Percentiles rank a stretch among this genome's conserved stretches.
Evolutionary conservation across 2,113 vertebrate species (phyloP).

Genomic region (Eulemur macaco): DNA sequence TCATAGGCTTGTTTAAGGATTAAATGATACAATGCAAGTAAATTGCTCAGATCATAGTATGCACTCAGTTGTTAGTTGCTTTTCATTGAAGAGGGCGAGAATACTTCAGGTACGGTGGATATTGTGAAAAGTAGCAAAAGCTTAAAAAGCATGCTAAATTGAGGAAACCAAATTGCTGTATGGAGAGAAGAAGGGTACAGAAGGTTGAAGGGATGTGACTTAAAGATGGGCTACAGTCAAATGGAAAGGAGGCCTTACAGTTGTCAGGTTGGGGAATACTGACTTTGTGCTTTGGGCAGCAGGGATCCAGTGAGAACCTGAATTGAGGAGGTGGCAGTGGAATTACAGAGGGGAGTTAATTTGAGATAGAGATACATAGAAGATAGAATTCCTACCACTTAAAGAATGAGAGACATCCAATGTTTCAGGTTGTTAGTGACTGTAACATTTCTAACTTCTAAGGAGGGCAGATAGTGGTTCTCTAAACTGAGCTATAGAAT

Average conservation of each 20-base stretch:
- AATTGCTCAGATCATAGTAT: not conserved
- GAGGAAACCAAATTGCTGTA: not conserved
- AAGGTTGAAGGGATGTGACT: not conserved
- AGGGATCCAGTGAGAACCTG: not conserved
- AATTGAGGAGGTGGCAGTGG: not conserved
- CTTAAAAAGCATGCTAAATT: not conserved
- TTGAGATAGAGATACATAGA: not conserved
- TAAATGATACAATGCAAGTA: not conserved
- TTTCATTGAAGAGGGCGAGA: not conserved
- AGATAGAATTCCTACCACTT: not conserved
- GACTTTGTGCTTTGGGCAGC: not conserved
- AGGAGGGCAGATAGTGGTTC: not conserved
- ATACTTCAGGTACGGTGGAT: not conserved
- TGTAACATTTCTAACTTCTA: not conserved
- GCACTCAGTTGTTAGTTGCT: not conserved
- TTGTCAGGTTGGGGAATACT: not conserved
- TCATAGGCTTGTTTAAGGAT: not conserved
- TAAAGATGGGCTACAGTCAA: too few relatives aligned
- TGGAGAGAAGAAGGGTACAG: not conserved
- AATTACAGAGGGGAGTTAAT: not conserved
- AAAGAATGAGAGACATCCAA: not conserved
- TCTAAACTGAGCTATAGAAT: not conserved
- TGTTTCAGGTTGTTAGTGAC: not conserved
- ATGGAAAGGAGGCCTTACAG: not conserved
- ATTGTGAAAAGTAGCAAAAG: not conserved